These are phyloP conservation scores for Polydrusus cervinus DNA, from an alignment of 2,888 invertebrate species.

Conservation along the genomic window DNA sequence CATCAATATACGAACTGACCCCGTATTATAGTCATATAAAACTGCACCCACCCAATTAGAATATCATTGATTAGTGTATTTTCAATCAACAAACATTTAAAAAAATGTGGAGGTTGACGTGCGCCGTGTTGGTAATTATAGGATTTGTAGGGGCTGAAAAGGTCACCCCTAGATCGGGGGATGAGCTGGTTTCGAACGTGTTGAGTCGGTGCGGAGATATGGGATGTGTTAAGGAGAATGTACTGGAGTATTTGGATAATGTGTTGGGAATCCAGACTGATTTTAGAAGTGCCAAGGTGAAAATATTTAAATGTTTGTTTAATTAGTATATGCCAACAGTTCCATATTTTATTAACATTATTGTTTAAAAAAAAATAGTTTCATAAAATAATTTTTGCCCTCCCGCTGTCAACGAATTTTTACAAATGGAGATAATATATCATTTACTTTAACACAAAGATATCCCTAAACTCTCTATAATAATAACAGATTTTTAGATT, in stretches of 20 bases:
- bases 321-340: no score
- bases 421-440: no score
- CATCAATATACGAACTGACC: constrained; percentile 66
- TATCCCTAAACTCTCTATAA: no score
- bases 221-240: constrained; percentile 84
- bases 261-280: constrained; percentile 78
- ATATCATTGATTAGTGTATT: constrained; percentile 62
- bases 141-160: constrained; percentile 69
- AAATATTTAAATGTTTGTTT: not conserved
- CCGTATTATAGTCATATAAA: constrained; percentile 75
- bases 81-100: constrained; percentile 57
- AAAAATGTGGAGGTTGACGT: constrained; percentile 65
- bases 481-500: no score
- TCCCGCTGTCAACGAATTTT: no score
- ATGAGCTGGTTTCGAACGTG: constrained; percentile 81
- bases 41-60: constrained; percentile 76
- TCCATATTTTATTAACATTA: no score
- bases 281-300: constrained; percentile 73
- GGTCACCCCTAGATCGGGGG: constrained; percentile 71
- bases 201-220: constrained; percentile 84
- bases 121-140: constrained; percentile 65
- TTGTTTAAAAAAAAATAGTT: no score
- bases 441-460: no score
- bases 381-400: no score
- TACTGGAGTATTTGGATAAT: constrained; percentile 84